phyloP scores from a whole-genome alignment of 2,797 vertebrate species.

The Heterohyrax brucei region DNA sequence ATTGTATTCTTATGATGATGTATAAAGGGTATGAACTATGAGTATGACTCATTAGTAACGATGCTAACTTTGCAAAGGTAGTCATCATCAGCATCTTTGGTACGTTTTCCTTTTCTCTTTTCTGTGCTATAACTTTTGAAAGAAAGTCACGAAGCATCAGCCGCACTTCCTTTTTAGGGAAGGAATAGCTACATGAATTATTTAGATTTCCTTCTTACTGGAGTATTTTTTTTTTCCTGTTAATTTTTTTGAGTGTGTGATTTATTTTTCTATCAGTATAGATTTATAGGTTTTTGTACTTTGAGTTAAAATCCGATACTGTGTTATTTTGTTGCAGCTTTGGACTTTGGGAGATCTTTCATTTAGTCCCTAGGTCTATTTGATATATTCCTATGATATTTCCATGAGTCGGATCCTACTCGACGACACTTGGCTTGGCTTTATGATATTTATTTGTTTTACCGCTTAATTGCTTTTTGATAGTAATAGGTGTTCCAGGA shows the following conservation, averaged over 20 bases:
- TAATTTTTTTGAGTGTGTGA: background rate
- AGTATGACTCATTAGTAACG: background rate
- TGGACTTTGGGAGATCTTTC: background rate
- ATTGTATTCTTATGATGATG: background rate
- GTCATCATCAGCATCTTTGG: background rate
- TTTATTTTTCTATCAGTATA: background rate
- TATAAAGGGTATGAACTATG: background rate
- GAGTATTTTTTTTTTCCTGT: background rate
- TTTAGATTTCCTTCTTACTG: background rate
- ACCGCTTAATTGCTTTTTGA: slow-evolving; percentile 27
- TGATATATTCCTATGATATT: background rate
- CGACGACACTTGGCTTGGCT: too few relatives aligned
- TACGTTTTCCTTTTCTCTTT: background rate
- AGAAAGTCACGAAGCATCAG: background rate
- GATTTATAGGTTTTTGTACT: background rate
- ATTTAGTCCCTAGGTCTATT: background rate
- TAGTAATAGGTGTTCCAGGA: background rate
- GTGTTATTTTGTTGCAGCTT: background rate
- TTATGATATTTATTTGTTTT: background rate
- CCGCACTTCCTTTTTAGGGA: background rate
- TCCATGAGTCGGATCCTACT: too few relatives aligned
- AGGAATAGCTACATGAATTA: background rate
- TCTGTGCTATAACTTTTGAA: background rate
- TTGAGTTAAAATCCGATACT: background rate
- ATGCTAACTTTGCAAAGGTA: background rate